Base-by-base conservation (phyloP, 2,113 vertebrate species). In the Megaceryle maxima region DNA sequence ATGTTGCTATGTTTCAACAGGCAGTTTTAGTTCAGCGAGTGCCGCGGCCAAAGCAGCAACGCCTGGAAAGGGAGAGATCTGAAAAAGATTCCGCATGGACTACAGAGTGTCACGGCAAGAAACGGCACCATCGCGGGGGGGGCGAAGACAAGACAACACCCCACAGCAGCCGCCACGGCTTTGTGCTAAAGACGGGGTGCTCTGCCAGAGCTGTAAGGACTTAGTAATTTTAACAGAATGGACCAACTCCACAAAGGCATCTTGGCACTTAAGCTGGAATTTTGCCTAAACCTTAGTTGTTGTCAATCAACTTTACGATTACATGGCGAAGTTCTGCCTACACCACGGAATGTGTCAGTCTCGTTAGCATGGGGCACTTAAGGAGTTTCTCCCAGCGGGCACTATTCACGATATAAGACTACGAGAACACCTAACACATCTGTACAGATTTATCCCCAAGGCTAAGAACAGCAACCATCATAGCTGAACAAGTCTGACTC, bases 91-190 rank as follows among this genome's bases (percentile, higher is more conserved):
- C 8, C 51, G 55, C 66, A 18, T 14, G 6, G 48, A 66, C 39
- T 7, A 2, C 26, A 2, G 55, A 10, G 17, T 37, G 37, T 11
- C 14, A 3, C 3, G 11, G 56, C 26, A 15, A 28, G 33, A 19
- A 16, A 4, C 5, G 3, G 4, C 56, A 2, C 33, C 5, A 4
- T 1, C 44, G 2, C 4, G 4, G 0, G 41, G 41, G 18, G 22
- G 6, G 39, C 33, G 1, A 15, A 15, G 37, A 2, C 41, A 5
- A 37, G 37, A 37, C 53, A 4, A 2, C 8, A 7, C 50, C 9
- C 18, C n/a, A 7, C 19, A 2, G 48, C n/a, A 26, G 41, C 0
- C 72, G 6, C 1, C 11, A 0, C 19, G 1, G 53, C 1, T 6
- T 2, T 2, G 25, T 5, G 25, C 3, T 7, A 2, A 1, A 37